Evolutionary conservation across 2,113 vertebrate genomes (phyloP).

Genomic region (Perca flavescens): DNA sequence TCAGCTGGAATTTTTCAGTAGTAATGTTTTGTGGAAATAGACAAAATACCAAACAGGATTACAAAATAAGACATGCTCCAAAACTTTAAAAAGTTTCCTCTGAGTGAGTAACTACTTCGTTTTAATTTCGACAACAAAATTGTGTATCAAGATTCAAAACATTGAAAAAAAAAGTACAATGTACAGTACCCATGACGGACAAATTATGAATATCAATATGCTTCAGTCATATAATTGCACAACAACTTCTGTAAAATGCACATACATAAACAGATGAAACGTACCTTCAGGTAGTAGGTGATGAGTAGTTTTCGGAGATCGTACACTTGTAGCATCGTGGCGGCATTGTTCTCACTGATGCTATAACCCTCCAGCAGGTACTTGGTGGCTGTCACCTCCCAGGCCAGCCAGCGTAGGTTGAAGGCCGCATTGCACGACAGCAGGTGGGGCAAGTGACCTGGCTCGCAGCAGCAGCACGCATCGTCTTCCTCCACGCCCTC

Average conservation of each 20-base stretch:
- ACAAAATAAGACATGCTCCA: background rate
- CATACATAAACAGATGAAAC: background rate
- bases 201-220: background rate
- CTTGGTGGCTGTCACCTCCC: slow-evolving; percentile 94
- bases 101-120: background rate
- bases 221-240: background rate
- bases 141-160: background rate
- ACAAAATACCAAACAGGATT: background rate
- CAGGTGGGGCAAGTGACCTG: slow-evolving; percentile 93
- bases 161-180: background rate
- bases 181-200: background rate
- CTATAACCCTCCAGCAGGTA: slow-evolving; percentile 98
- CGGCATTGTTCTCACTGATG: slow-evolving; percentile 96
- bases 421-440: slow-evolving; percentile 97
- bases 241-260: background rate
- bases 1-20: background rate
- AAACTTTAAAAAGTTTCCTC: background rate
- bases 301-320: slow-evolving; percentile 95
- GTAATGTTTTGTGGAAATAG: background rate
- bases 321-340: slow-evolving; percentile 97
- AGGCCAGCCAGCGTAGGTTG: slow-evolving; percentile 96
- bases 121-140: background rate
- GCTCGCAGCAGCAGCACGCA: slow-evolving; percentile 95
- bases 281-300: slow-evolving; percentile 96
- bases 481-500: slow-evolving; percentile 95